A percentile compares a stretch with the other conserved stretches of the same genome.
These are phyloP conservation scores for Scolopax mira DNA, from an alignment of 2,113 vertebrate genomes.

Conservation along the genomic window DNA sequence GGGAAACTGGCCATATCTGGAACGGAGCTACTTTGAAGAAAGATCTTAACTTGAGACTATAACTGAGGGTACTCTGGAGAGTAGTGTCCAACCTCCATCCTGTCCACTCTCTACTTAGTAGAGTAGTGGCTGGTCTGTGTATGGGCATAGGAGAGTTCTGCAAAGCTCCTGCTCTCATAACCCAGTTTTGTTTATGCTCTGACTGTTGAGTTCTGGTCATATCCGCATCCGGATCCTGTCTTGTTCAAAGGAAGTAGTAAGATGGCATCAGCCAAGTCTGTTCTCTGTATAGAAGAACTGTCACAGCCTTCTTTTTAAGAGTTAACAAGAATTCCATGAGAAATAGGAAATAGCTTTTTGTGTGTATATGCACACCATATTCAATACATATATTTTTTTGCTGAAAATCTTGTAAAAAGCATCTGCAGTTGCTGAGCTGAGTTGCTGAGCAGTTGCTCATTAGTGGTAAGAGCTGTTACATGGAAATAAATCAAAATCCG, in stretches of 20 bases:
- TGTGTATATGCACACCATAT: not conserved
- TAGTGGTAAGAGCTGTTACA: not conserved
- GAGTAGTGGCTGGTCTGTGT: not conserved
- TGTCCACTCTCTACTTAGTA: not conserved
- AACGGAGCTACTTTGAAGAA: not conserved
- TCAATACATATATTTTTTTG: fast-evolving
- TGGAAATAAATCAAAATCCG: not conserved
- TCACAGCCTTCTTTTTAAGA: not conserved
- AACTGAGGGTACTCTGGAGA: not conserved
- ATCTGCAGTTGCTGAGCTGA: not conserved
- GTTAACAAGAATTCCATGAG: not conserved
- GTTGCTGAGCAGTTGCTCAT: not conserved
- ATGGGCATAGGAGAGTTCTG: not conserved
- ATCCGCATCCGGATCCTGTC: no score
- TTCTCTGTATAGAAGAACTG: not conserved
- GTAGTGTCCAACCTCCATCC: not conserved
- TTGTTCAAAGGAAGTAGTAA: not conserved
- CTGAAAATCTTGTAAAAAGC: not conserved
- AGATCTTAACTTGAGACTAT: not conserved
- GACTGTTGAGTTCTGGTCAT: not conserved
- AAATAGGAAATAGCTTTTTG: not conserved
- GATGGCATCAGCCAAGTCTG: not conserved
- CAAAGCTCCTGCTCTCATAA: not conserved
- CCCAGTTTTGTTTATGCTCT: not conserved
- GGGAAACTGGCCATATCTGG: not conserved